phyloP scores from a whole-genome alignment of 2,888 invertebrate species.

The Panorpa germanica region DNA sequence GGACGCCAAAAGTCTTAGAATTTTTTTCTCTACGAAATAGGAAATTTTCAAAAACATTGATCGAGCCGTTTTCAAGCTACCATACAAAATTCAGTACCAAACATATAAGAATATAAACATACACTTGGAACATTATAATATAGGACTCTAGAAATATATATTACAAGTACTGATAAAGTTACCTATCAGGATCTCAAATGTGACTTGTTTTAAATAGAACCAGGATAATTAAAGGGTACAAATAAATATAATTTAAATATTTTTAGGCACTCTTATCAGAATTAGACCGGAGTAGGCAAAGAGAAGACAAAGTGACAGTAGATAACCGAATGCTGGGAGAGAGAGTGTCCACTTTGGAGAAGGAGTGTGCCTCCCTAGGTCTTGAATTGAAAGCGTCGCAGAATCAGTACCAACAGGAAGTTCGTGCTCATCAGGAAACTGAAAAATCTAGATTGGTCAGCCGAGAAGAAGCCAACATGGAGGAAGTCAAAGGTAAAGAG shows the following conservation, averaged over 20 bases:
- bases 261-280: slow-evolving; percentile 33
- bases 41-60: no score
- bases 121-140: no score
- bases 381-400: slow-evolving; percentile 72
- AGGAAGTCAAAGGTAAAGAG: slow-evolving; percentile 67
- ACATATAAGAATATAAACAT: no score
- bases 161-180: no score
- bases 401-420: slow-evolving; percentile 68
- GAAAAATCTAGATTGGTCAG: slow-evolving; percentile 65
- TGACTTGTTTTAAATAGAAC: no score
- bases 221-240: slow-evolving; percentile 6
- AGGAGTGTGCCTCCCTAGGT: slow-evolving; percentile 68
- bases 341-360: slow-evolving; percentile 68
- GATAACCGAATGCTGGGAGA: slow-evolving; percentile 69
- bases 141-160: no score
- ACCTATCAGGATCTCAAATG: no score
- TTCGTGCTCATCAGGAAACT: slow-evolving; percentile 75
- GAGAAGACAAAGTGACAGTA: slow-evolving; percentile 43
- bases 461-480: slow-evolving; percentile 83
- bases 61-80: no score
- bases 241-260: slow-evolving; percentile 3
- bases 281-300: slow-evolving; percentile 39
- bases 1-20: no score
- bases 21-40: no score
- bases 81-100: no score